Conservation (phyloP, 1,140 invertebrate genomes). For the Leptestheria dahalacensis region DNA sequence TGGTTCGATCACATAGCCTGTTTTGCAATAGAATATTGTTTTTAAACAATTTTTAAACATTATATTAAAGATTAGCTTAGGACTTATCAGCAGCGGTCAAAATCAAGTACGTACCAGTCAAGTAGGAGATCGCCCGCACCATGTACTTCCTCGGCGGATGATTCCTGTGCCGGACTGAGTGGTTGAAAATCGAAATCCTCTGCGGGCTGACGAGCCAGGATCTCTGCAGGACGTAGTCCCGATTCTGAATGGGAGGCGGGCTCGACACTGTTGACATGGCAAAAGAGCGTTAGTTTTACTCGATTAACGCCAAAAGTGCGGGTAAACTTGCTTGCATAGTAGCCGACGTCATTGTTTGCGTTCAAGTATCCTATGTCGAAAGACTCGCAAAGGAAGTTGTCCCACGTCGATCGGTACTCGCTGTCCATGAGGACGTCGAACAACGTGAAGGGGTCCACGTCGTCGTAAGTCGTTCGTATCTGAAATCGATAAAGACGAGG, state of each 20-base stretch:
- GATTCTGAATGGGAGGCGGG: slow-evolving; percentile 68
- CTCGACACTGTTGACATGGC: slow-evolving; percentile 81
- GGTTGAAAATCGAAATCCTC: slow-evolving; percentile 76
- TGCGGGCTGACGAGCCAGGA: slow-evolving; percentile 73
- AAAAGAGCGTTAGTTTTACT: background rate
- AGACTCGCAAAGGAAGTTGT: slow-evolving; percentile 68
- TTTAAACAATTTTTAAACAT: background rate
- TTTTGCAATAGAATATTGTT: background rate
- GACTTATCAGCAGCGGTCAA: too few species aligned
- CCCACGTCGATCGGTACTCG: slow-evolving; percentile 74
- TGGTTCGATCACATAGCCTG: slow-evolving; percentile 36
- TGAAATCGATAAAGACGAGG: slow-evolving; percentile 27
- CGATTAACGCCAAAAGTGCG: too few species aligned
- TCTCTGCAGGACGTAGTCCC: slow-evolving; percentile 77
- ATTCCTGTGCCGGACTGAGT: slow-evolving; percentile 73
- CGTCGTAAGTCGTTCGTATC: slow-evolving; percentile 54
- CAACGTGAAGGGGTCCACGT: slow-evolving; percentile 52
- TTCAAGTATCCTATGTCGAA: slow-evolving; percentile 77
- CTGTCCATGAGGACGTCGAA: slow-evolving; percentile 84
- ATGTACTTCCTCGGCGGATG: slow-evolving; percentile 64
- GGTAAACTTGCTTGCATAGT: slow-evolving; percentile 64
- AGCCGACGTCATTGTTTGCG: slow-evolving; percentile 83
- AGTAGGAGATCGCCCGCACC: slow-evolving; percentile 51
- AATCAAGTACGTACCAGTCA: slow-evolving; percentile 37
- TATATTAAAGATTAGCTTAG: too few species aligned